Evolutionary conservation across 2,888 invertebrate species (phyloP).

Genomic region (Syrphus vitripennis): DNA sequence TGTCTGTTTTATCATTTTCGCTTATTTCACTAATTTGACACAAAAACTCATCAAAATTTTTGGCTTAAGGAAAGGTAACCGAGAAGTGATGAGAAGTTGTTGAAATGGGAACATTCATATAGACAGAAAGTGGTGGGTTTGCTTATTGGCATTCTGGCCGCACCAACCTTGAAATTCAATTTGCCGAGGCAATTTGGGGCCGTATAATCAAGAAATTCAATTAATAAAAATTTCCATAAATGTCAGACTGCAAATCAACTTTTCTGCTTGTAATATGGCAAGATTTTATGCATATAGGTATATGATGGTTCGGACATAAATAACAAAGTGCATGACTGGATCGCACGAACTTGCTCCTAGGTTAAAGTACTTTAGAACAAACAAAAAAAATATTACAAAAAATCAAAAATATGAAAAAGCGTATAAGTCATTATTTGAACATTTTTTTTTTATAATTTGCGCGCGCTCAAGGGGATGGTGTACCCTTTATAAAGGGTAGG

Average conservation of each 20-base stretch:
- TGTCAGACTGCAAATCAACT: slow-evolving; percentile 29
- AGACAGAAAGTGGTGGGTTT: neutral
- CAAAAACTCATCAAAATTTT: slow-evolving; percentile 55
- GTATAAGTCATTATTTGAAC: too few species aligned
- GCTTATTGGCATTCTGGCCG: slow-evolving; percentile 38
- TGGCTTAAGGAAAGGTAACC: neutral
- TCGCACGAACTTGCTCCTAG: too few species aligned
- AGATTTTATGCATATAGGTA: too few species aligned
- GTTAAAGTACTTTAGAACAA: too few species aligned
- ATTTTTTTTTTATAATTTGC: too few species aligned
- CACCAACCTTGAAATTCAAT: slow-evolving; percentile 39
- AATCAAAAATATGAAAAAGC: too few species aligned
- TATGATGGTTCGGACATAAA: too few species aligned
- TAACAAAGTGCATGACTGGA: too few species aligned
- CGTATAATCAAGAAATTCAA: slow-evolving; percentile 61
- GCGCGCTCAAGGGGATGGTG: too few species aligned
- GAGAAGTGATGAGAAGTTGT: neutral
- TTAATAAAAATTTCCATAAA: slow-evolving; percentile 58
- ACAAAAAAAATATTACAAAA: too few species aligned
- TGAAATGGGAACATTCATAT: neutral
- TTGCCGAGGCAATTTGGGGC: slow-evolving; percentile 23
- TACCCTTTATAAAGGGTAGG: too few species aligned
- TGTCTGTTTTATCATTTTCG: neutral
- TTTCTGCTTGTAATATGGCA: neutral
- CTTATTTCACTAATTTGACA: slow-evolving; percentile 50